Percentiles rank a stretch among this genome's conserved stretches.
These are phyloP conservation scores for Marcusenius ussheri DNA, from an alignment of 2,113 vertebrate species.

Conservation along the genomic window DNA sequence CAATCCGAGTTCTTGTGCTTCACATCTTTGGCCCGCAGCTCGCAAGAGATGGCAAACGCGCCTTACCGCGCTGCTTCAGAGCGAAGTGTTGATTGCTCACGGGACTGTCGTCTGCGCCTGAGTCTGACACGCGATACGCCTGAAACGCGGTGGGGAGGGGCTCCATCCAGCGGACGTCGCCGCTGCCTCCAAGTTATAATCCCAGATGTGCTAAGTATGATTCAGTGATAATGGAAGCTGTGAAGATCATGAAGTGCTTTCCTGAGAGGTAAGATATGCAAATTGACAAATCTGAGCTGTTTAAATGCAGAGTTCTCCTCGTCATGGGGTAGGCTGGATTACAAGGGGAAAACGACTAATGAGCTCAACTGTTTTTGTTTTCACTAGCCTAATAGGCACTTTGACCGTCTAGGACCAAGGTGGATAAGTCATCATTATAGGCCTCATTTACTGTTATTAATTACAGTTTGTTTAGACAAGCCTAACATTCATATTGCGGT, in stretches of 20 bases:
- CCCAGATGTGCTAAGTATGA: slow-evolving; percentile 6
- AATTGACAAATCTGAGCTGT: not conserved
- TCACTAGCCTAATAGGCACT: not conserved
- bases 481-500: not conserved
- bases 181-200: not conserved
- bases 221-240: slow-evolving; percentile 16
- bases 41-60: not conserved
- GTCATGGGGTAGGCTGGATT: not conserved
- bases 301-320: not conserved
- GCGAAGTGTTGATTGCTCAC: not conserved
- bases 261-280: slow-evolving; percentile 4
- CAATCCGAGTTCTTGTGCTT: not conserved
- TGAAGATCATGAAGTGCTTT: not conserved
- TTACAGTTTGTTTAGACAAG: not conserved
- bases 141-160: not conserved
- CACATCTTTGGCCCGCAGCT: not conserved
- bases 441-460: not conserved
- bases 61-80: not conserved
- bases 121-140: not conserved
- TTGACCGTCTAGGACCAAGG: not conserved
- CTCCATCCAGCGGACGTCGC: slow-evolving; percentile 5
- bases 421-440: not conserved
- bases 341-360: not conserved
- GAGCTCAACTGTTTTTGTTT: not conserved
- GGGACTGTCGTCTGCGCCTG: not conserved